Evolutionary conservation across 2,888 invertebrate species (phyloP), one percentile per base, ranked within the genome.

Genomic region (Microctonus aethiopoides): DNA sequence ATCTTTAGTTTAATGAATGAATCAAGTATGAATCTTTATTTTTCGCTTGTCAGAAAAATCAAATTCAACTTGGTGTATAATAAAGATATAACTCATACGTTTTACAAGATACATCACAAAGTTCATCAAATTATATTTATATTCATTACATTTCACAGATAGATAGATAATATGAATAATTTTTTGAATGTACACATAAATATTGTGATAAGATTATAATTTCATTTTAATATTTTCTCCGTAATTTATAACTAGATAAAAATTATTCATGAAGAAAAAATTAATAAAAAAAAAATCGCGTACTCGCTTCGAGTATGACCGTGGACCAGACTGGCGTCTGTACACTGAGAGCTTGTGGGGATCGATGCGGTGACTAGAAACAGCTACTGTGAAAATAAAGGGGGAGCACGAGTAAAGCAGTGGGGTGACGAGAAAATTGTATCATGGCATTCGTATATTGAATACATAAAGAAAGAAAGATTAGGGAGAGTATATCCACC

Each of bases 261-360:
- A n/a, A n/a, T n/a, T n/a, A n/a, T n/a, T n/a, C n/a, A n/a, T n/a
- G n/a, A n/a, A n/a, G n/a, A n/a, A n/a, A n/a, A n/a, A n/a, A n/a
- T n/a, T n/a, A n/a, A n/a, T n/a, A n/a, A n/a, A n/a, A n/a, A n/a
- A n/a, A n/a, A n/a, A n/a, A n/a, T n/a, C n/a, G n/a, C 34, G 20
- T 39, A 20, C 13, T 39, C 3, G 41, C 26, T 46, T 29, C 29
- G 56, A 32, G 62, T 46, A 46, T 57, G 56, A 32, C 62, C 70
- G 54, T 82, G 86, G 85, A 80, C 85, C 85, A 79, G 78, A 85
- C 85, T 85, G 83, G 78, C 81, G 81, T 77, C 81, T 79, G n/a
- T n/a, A n/a, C n/a, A n/a, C n/a, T n/a, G n/a, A n/a, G n/a, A n/a
- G n/a, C n/a, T n/a, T n/a, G 79, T 72, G 72, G 76, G 80, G 83